Conservation (phyloP, 2,888 invertebrate species). For the Drosophila bunnanda region DNA sequence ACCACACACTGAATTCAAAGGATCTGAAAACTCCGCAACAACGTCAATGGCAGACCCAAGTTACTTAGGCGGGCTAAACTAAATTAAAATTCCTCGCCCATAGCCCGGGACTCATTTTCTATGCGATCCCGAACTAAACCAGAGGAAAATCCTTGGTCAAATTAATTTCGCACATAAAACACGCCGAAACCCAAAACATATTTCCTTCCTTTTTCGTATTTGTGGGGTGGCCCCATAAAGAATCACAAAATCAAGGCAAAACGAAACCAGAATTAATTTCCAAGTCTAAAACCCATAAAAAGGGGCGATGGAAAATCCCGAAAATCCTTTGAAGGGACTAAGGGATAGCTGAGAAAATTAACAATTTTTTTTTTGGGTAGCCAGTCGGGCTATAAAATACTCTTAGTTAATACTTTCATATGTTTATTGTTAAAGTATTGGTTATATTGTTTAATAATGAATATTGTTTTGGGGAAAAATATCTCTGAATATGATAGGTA, state of each 20-base stretch:
- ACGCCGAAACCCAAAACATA: constrained; percentile 34
- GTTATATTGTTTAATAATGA: too few relatives aligned
- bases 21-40: constrained; percentile 2
- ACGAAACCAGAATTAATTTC: constrained; percentile 37
- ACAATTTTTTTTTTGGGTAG: constrained; percentile 2
- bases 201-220: constrained; percentile 13
- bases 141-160: constrained; percentile 28
- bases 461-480: background rate
- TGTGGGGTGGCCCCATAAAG: constrained; percentile 5
- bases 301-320: constrained; percentile 16
- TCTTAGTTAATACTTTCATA: too few relatives aligned
- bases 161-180: constrained; percentile 45
- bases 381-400: background rate
- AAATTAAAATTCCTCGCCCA: constrained; percentile 38
- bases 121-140: constrained; percentile 40
- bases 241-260: constrained; percentile 38
- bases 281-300: constrained; percentile 43
- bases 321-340: constrained; percentile 30
- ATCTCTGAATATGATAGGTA: background rate
- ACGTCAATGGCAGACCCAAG: constrained; percentile 12
- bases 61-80: constrained; percentile 24
- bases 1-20: background rate
- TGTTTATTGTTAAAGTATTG: background rate
- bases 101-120: constrained; percentile 18
- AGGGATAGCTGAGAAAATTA: constrained; percentile 25